Evolutionary conservation across 2,797 vertebrate species (phyloP).

Genomic region (Sciurus carolinensis): DNA sequence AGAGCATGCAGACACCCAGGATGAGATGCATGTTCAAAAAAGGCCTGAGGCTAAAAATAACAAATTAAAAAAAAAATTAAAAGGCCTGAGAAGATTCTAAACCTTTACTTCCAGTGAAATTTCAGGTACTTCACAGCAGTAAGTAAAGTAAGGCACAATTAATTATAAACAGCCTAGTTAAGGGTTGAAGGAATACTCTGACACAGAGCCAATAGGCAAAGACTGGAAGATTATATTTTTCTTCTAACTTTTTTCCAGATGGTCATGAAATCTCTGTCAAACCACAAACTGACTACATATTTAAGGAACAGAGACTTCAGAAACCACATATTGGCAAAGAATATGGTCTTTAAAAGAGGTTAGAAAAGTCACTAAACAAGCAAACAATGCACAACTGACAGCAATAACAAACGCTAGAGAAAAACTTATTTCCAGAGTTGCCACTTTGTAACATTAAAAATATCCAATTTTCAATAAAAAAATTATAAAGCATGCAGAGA

Average conservation of each 20-base stretch:
- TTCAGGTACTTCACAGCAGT: not conserved
- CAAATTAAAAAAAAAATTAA: no score
- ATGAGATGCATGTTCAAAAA: not conserved
- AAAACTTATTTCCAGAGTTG: not conserved
- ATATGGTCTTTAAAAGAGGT: not conserved
- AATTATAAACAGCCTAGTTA: not conserved
- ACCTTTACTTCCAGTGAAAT: not conserved
- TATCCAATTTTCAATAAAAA: not conserved
- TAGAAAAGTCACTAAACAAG: constrained; percentile 22
- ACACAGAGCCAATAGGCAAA: constrained; percentile 4
- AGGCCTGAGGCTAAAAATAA: not conserved
- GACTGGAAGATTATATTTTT: not conserved
- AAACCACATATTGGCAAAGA: not conserved
- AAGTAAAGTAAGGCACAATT: not conserved
- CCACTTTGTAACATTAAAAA: not conserved
- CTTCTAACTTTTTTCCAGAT: not conserved
- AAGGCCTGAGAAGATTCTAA: not conserved
- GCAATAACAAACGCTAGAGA: not conserved
- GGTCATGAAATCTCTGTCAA: constrained; percentile 34
- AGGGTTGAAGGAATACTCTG: not conserved
- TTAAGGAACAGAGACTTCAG: constrained; percentile 32
- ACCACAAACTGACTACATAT: not conserved
- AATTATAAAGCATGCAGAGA: not conserved
- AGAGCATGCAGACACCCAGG: not conserved
- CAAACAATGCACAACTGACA: not conserved